Evolutionary conservation across 1,140 invertebrate species (phyloP), one percentile per base, ranked within the genome.

Genomic region (Pseudomyrmex sp.): DNA sequence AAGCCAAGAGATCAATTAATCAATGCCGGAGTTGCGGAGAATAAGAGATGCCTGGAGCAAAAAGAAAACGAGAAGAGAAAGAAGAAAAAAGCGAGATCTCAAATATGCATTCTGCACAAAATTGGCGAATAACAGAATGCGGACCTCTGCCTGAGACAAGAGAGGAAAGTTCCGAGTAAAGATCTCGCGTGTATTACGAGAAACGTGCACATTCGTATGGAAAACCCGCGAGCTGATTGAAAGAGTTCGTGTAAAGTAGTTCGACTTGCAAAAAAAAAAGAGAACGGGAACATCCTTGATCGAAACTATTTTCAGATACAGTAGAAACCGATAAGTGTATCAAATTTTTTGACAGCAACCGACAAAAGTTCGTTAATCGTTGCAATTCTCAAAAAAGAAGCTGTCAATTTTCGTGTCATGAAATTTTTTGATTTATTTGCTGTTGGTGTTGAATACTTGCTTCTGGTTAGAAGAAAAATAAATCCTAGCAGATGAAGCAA

Each of bases 121-220:
- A 61, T 80, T 70, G 66, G 76, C 66, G 46, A 59, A 70, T 79
- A 44, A 61, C 54, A 59, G 12, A 61, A 56, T 48, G 58, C 63
- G 63, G 12, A 12, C n/a, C 54, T 80, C 12, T 26, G 35, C 44
- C 56, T 20, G 54, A 20, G 20, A 80, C 54, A 59, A 59, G 54
- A 46, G 44, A 70, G 56, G 44, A 59, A 80, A 80, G 66, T 80
- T 80, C 44, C 48, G 23, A 80, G 76, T 70, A 56, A 80, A 72
- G 66, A 80, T 69, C 52, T n/a, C n/a, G 50, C 23, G 15, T 13
- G 50, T 56, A 66, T 80, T 72, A 72, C 44, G 66, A 61, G 35
- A 80, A 80, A 80, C 76, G 58, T 80, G 66, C 76, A 20, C 70
- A 46, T 23, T 65, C 66, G 54, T 80, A 80, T 52, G 66, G 66